Evolutionary conservation across 2,888 invertebrate species (phyloP), one percentile per base, ranked within the genome.

Genomic region (Chalcosyrphus nemorum): DNA sequence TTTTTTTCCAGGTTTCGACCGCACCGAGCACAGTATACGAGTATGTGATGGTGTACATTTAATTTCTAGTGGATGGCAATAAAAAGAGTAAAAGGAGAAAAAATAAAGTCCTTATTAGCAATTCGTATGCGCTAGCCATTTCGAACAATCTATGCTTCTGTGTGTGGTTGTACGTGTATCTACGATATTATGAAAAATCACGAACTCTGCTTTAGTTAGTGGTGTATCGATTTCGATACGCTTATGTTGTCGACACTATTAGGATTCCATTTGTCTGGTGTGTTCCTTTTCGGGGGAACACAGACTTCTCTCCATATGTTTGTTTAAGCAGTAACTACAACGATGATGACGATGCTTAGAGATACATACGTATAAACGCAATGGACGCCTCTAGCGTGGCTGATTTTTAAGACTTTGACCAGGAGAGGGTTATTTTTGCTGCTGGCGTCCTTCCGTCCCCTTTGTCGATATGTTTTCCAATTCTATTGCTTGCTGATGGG

Each of bases 301-400:
- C 9, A 15, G 29, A 17, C 29, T 29, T 29, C 15, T 52, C 19
- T 35, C 11, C 19, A 56, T 56, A 56, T 56, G 19, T 56, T 35
- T 56, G 56, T 35, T 19, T 56, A 35, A 56, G 19, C 56, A 56
- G 56, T 56, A 56, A 56, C 56, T 56, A 56, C 35, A 19, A 35
- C 56, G 56, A 56, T 35, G 56, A 56, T 19, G 56, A 35, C 13
- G 56, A 56, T 56, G 35, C 52, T 52, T 52, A 52, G 9, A 29
- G 29, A 52, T 29, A 29, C 15, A 7, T 15, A 29, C 52, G 15
- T 11, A 29, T 29, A 7, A 29, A 29, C 52, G 15, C 17, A 27
- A 29, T 52, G 19, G 56, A 56, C 35, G 56, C 56, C 35, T 56
- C 35, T 35, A 6, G 19, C 32, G 56, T 35, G 21, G 15, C 35